Conservation (phyloP, 2,797 vertebrate species). For the Enteromius afrohamiltoni region DNA sequence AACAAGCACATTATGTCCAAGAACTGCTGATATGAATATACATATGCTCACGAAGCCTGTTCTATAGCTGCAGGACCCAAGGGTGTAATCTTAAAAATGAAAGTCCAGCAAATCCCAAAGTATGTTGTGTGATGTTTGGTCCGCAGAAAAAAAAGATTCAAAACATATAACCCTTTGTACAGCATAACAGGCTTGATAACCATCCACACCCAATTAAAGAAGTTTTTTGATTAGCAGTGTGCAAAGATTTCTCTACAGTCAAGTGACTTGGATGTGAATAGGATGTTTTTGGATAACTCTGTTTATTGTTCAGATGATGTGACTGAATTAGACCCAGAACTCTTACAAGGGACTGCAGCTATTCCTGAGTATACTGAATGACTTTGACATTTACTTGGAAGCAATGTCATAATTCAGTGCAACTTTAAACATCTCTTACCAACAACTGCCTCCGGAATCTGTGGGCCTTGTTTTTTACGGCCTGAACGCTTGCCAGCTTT, state of each 20-base stretch:
- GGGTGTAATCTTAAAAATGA: not conserved
- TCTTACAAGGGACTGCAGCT: constrained; percentile 53
- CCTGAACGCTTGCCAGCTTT: constrained; percentile 66
- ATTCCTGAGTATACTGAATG: constrained; percentile 61
- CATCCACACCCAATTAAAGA: not conserved
- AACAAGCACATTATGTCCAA: not conserved
- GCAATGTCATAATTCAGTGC: constrained; percentile 3
- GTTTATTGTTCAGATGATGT: constrained; percentile 12
- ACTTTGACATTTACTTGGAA: constrained; percentile 49
- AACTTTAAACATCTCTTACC: constrained; percentile 73
- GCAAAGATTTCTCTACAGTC: not conserved
- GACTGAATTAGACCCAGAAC: constrained; percentile 54
- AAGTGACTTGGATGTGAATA: not conserved
- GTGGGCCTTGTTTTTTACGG: constrained; percentile 64
- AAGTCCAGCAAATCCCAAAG: not conserved
- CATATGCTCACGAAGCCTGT: not conserved
- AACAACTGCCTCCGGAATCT: constrained; percentile 71
- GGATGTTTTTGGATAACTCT: constrained; percentile 9
- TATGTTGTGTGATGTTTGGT: not conserved
- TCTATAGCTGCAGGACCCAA: not conserved
- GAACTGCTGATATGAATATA: constrained; percentile 23
- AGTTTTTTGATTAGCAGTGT: not conserved
- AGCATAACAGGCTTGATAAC: not conserved
- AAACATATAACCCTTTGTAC: not conserved
- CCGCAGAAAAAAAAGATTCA: not conserved